Base-by-base conservation (phyloP, 1,140 invertebrate genomes). In the Drosophila baimaii region DNA sequence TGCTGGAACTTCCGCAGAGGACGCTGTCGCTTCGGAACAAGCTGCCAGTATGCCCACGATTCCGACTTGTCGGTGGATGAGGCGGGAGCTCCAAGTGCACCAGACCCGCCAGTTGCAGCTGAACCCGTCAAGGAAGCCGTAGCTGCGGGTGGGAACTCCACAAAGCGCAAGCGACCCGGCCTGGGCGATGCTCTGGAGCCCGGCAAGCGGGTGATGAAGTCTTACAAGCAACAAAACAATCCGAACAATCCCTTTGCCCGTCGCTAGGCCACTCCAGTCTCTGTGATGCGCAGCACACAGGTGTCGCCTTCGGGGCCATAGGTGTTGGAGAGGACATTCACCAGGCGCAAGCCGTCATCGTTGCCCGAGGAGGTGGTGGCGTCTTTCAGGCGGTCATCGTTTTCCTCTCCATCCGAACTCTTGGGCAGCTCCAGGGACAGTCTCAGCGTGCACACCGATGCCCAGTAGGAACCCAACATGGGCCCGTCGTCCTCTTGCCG, bases 1-100 rank as follows among this genome's bases (percentile, higher is more conserved):
- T 99, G 98, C 91, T 98, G 96, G 96, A 98, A 98, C 93, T 98
- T 97, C 91, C 94, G 96, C 23, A 98, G 97, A 92, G 97, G 98
- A 7, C 94, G 95, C 19, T 99, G 98, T 91, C 94, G 96, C 33
- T 98, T 98, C 93, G 97, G 97, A 6, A 96, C 97, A 79, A 98
- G 97, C 72, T 99, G 98, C 90, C 97, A 96, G 62, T 99, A 96
- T 93, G 97, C 97, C 3, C 98, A 99, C 93, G 97, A 98, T 83
- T 96, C 97, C 1, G 97, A 98, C 92, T 92, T 97, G 80, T 73
- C 79, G 8, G 46, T 68, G 8, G 58, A 41, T 23, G 56, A 66
- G 8, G 25, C 44, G 0, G 44, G 21, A 49, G 58, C 46, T 5
- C 33, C 55, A 13, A 41, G 17, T 59, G 2, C 49, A 29, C 49